Evolutionary conservation across 2,113 vertebrate genomes (phyloP), one percentile per base, ranked within the genome.

Genomic region (Penelope pileata): DNA sequence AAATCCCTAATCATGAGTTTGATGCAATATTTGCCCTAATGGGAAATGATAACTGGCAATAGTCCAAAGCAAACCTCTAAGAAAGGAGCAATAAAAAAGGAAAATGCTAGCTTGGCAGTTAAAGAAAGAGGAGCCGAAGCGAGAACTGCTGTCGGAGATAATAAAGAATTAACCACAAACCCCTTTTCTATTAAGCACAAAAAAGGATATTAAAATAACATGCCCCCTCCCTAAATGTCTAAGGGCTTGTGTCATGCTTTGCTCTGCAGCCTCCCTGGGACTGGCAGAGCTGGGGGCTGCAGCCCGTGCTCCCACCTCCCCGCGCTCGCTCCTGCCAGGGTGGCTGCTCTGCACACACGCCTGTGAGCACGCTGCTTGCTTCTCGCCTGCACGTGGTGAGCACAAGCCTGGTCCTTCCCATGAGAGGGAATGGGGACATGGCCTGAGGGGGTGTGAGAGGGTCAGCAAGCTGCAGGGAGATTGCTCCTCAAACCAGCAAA

Each of bases 11-110:
- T 95, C 96, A 97, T 96, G 93, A 97, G 96, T 97, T 97, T 97
- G 94, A 97, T 97, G 95, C 96, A 97, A 97, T 98, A 97, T 97
- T 98, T 97, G 94, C 94, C 96, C 96, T 95, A 97, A 96, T 97
- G 97, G 94, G 96, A 97, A 97, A 97, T 96, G 94, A 96, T 96
- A 97, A 96, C 94, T 98, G 97, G 95, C 96, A 79, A 62, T 50
- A 62, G 94, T 98, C 96, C 97, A 98, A 97, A 96, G 92, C 95
- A 97, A 97, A 98, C 93, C 95, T 97, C 95, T 94, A 96, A 96
- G 97, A 97, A 97, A 91, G 92, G 93, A 97, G 95, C 97, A 97
- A 96, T 97, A 97, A 97, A 96, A 96, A 48, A 83, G 72, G 69
- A 95, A 95, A 94, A 89, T 73, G 91, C 91, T 96, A 92, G 76